These are phyloP conservation scores for Tragulus kanchil DNA, from an alignment of 2,113 vertebrate species.

Conservation along the genomic window DNA sequence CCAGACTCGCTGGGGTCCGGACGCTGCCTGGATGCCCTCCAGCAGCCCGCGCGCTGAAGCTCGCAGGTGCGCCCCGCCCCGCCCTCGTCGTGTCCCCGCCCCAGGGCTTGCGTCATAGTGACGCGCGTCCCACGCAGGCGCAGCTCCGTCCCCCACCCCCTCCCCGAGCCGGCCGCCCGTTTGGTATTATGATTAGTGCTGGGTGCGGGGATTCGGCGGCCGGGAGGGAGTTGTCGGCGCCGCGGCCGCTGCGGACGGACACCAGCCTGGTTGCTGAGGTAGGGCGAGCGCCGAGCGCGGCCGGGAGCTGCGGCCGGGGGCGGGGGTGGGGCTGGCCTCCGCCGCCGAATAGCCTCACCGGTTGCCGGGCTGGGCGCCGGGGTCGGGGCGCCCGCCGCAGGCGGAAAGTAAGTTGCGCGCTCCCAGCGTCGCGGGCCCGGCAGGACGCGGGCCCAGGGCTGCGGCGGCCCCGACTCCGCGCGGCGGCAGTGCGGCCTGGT, in stretches of 20 bases:
- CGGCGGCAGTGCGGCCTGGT: neutral
- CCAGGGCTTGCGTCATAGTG: slow-evolving; percentile 35
- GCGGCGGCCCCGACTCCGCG: neutral
- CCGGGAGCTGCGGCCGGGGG: neutral
- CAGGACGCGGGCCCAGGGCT: slow-evolving; percentile 42
- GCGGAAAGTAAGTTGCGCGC: slow-evolving; percentile 79
- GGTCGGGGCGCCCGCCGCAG: slow-evolving; percentile 56
- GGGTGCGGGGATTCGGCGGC: slow-evolving; percentile 77
- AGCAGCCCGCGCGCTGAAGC: accelerated
- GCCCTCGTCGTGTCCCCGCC: neutral
- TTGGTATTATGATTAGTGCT: slow-evolving; percentile 81
- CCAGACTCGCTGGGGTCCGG: accelerated
- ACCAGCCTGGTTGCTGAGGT: slow-evolving; percentile 74
- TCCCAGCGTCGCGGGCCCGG: neutral
- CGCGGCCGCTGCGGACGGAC: slow-evolving; percentile 72
- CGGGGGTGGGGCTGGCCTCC: slow-evolving; percentile 6
- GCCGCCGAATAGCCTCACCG: neutral
- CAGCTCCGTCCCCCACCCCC: slow-evolving; percentile 25
- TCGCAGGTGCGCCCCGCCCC: slow-evolving; percentile 44
- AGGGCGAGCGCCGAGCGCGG: slow-evolving; percentile 15
- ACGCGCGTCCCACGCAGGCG: slow-evolving; percentile 75
- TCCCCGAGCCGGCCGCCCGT: slow-evolving; percentile 57
- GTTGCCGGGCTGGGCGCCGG: neutral
- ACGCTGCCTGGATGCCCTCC: neutral
- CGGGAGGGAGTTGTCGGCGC: slow-evolving; percentile 73